Percentiles rank a stretch among this genome's conserved stretches.
Conservation (phyloP, 2,113 vertebrate species). For the Andinoacara biseriatus region DNA sequence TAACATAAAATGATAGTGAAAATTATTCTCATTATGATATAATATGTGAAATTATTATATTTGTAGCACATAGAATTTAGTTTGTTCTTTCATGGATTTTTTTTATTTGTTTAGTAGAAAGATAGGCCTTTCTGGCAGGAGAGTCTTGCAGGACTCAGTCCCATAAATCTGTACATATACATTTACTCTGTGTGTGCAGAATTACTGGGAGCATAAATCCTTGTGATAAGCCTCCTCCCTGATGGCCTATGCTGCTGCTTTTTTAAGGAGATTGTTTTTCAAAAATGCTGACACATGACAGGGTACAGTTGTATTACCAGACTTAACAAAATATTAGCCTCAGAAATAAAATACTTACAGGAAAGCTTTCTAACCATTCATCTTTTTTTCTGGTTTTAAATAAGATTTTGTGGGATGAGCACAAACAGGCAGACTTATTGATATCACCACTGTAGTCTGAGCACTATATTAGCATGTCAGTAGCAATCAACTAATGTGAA, state of each 20-base stretch:
- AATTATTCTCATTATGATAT: background rate
- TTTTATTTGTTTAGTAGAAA: slow-evolving; percentile 3
- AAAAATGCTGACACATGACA: slow-evolving; percentile 6
- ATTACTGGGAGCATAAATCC: slow-evolving; percentile 41
- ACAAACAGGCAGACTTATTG: background rate
- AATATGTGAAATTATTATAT: background rate
- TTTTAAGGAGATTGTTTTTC: slow-evolving; percentile 30
- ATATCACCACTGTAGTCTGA: background rate
- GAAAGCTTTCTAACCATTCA: background rate
- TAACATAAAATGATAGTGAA: background rate
- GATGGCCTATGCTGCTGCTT: slow-evolving; percentile 17
- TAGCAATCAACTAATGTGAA: background rate
- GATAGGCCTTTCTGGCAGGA: background rate
- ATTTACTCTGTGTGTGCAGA: slow-evolving; percentile 40
- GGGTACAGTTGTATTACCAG: background rate
- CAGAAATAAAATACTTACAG: slow-evolving; percentile 14
- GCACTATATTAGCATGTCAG: background rate
- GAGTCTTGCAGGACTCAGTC: background rate
- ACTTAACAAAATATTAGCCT: slow-evolving; percentile 1
- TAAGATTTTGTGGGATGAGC: background rate
- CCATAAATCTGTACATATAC: slow-evolving; percentile 51
- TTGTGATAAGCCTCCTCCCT: slow-evolving; percentile 30
- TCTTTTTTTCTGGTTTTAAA: background rate
- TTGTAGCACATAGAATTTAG: background rate
- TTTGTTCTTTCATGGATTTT: slow-evolving; percentile 9